Base-by-base conservation (phyloP, 2,888 invertebrate species). In the Geophilus truncorum region DNA sequence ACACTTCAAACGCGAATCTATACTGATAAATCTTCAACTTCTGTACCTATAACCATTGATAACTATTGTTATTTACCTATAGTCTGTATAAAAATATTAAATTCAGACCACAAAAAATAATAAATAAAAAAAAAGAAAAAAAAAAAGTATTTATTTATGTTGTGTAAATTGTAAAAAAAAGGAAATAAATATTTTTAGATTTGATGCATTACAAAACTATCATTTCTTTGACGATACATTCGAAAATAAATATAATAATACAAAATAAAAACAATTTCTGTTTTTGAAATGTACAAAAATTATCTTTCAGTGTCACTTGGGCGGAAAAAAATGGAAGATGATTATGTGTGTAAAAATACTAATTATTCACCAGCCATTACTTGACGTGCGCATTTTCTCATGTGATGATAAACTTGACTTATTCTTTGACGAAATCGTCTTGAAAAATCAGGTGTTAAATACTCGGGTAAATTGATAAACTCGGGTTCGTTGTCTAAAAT, bases 381-480 rank as follows among this genome's bases (percentile, higher is more conserved):
- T 75, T 75, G 15, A 75, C n/a, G 2, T 4, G 32, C 70, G 40
- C 83, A 83, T 21, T 82, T 77, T 23, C 81, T 70, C 9, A 85
- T 83, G 83, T 84, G 85, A 12, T 82, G 80, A 51, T 83, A 62
- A 18, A 85, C 84, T 78, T 84, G 84, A 21, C 82, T 82, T 78
- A 85, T 83, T 18, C 85, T 81, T 10, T 83, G 81, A 40, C 82
- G 83, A 78, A 85, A 83, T 62, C 84, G 81, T 57, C 70, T 82
- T 3, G 81, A 81, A 77, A 85, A 84, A 25, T 83, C 80, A 10
- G 81, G 77, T 12, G 82, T 81, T 2, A 70, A 80, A 3, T 80
- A 80, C 4, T 81, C 80, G 1, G 82, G 83, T 32, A 85, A 80
- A 62, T 82, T 81, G 3, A 77, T 36, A 40, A 85, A 84, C 0